phyloP scores from a whole-genome alignment of 37 sponge, comb jelly and placozoan species.

The Aplysina aerophoba region DNA sequence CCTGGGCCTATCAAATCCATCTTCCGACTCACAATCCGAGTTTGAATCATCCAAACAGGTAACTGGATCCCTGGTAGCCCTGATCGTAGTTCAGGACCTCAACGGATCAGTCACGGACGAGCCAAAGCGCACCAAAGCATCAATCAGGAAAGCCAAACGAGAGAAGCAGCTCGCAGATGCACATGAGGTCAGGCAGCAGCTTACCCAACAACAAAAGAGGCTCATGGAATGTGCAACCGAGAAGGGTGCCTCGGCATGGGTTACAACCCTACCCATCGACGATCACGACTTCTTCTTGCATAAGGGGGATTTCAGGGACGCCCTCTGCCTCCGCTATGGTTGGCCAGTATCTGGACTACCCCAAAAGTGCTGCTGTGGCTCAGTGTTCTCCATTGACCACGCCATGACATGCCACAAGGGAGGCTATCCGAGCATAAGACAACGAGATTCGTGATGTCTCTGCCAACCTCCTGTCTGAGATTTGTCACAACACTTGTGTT shows the following conservation, averaged over 20 bases:
- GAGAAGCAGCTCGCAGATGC: neutral
- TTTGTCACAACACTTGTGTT: neutral
- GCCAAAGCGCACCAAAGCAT: neutral
- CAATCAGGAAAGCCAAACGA: neutral
- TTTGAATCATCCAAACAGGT: neutral
- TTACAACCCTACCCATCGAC: conserved; percentile 10
- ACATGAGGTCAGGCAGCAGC: neutral
- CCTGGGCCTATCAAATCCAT: neutral
- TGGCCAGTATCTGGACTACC: neutral
- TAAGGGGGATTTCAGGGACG: conserved; percentile 12
- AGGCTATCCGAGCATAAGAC: neutral
- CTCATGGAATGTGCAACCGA: neutral
- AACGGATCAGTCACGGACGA: neutral
- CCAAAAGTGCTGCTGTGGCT: neutral
- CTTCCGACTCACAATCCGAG: neutral
- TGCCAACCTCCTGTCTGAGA: conserved; percentile 11
- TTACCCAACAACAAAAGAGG: neutral
- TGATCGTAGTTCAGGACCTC: neutral
- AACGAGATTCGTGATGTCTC: neutral
- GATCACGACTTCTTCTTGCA: neutral
- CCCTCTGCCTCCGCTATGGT: neutral
- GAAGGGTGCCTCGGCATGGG: conserved; percentile 2
- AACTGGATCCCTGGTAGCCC: neutral
- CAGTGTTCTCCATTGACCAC: conserved; percentile 7
- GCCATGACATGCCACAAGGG: conserved; percentile 7